Percentiles rank a stretch among this genome's conserved stretches.
Conservation (phyloP, 2,888 invertebrate genomes). For the Pristionchus entomophagus region DNA sequence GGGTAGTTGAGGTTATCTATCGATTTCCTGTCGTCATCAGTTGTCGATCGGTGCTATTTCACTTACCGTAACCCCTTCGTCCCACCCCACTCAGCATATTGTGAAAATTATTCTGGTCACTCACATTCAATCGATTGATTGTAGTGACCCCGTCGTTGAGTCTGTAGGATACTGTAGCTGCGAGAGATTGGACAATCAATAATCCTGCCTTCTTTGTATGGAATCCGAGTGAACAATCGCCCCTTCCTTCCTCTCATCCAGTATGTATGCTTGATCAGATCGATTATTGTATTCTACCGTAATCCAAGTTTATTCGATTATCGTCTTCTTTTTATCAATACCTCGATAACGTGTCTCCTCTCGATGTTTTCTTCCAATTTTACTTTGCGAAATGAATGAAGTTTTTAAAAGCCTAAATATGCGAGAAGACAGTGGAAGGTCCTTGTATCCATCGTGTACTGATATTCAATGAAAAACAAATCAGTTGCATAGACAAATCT, state of each 20-base stretch:
- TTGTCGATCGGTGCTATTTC: constrained; percentile 29
- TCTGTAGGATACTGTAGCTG: background rate
- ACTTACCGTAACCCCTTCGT: constrained; percentile 29
- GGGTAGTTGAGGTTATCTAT: background rate
- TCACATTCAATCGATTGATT: background rate
- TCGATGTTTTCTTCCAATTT: background rate
- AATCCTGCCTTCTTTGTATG: background rate
- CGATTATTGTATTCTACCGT: background rate
- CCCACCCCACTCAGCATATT: constrained; percentile 31
- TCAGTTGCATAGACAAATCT: no score
- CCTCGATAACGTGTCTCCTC: constrained; percentile 12
- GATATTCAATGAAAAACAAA: no score
- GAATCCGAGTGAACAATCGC: constrained; percentile 14
- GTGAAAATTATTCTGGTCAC: no score
- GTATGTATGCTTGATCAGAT: constrained; percentile 2
- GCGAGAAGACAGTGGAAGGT: background rate
- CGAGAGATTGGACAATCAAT: background rate
- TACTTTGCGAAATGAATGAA: constrained; percentile 20
- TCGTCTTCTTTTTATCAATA: constrained; percentile 1
- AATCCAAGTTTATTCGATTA: background rate
- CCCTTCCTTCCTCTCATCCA: background rate
- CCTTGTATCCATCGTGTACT: background rate
- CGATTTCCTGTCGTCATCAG: background rate
- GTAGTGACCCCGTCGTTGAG: background rate
- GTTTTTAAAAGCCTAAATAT: background rate